Evolutionary conservation across 2,888 invertebrate genomes (phyloP).

Genomic region (Acrobasis suavella): DNA sequence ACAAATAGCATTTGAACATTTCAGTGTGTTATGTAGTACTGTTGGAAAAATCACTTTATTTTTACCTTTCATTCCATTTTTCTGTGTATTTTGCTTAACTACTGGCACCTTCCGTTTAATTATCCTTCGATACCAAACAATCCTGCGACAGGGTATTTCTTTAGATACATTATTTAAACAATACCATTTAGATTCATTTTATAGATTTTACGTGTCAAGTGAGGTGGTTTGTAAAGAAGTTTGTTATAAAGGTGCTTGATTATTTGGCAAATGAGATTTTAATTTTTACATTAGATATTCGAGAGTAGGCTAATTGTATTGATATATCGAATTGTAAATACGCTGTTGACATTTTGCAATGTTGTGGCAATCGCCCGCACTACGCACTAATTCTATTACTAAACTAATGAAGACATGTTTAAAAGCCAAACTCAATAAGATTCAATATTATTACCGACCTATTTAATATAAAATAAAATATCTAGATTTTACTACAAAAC

Average conservation of each 20-base stretch:
- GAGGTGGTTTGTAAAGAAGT: constrained; percentile 19
- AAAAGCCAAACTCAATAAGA: not conserved
- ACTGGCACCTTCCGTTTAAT: not conserved
- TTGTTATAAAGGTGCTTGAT: constrained; percentile 54
- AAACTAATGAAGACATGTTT: not conserved
- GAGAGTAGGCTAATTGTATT: constrained; percentile 26
- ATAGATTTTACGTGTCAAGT: constrained; percentile 27
- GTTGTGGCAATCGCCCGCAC: constrained; percentile 16
- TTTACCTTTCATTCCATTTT: constrained; percentile 3
- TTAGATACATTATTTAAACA: constrained; percentile 33
- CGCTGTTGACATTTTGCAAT: constrained; percentile 35
- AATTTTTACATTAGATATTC: constrained; percentile 44
- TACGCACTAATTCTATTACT: not conserved
- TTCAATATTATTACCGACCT: not conserved
- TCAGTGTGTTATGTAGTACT: not conserved
- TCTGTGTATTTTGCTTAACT: not conserved
- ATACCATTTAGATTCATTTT: constrained; percentile 17
- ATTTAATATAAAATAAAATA: not conserved
- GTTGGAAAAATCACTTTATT: not conserved
- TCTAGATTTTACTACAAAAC: not conserved
- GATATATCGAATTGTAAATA: constrained; percentile 34
- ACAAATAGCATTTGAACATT: not conserved
- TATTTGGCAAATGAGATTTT: constrained; percentile 49
- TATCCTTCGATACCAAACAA: constrained; percentile 26
- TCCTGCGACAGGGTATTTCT: constrained; percentile 59